Evolutionary conservation across 2,797 vertebrate genomes (phyloP), one percentile per base, ranked within the genome.

Genomic region (Alfaro cultratus): DNA sequence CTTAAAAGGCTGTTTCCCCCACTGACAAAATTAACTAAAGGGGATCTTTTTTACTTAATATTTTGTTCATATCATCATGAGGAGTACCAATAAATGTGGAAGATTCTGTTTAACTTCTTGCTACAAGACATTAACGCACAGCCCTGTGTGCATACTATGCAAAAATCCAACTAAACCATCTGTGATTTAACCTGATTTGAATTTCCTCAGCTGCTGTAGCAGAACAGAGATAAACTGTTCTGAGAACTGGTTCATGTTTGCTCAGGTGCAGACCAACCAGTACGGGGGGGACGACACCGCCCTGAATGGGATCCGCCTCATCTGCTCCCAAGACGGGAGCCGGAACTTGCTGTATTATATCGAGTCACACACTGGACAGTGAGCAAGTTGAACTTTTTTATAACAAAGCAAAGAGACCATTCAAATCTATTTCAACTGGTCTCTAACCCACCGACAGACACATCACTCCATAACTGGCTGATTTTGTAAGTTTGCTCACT

Each of bases 251-350:
- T n/a, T 1, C 67, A 0, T 85, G 82, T 91, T 83, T 80, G 18
- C 0, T 77, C 86, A 95, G 93, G 90, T 96, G 80, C 95, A 96
- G 85, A 0, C 84, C 0, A 91, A 93, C 1, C 95, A 95, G 92
- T 89, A 88, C 0, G 86, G 0, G 7, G 1, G 4, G 0, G 94
- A 94, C 34, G 95, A 95, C 86, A 95, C 92, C 0, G 89, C 95
- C 72, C 74, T 95, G 43, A 95, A 94, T 0, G 91, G 94, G 29
- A 94, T 96, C 77, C 95, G 96, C 60, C 94, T 96, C 43, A 92
- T 92, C 83, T 96, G 96, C 3, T 86, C 89, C 80, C 87, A 88
- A 41, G 78, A 0, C 0, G 76, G 13, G 12, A 82, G 73, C 72
- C 85, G 92, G 3, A 94, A 39, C 87, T 94, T 89, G 10, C 11